Conservation (phyloP, 2,797 vertebrate species). For the Chanos chanos region DNA sequence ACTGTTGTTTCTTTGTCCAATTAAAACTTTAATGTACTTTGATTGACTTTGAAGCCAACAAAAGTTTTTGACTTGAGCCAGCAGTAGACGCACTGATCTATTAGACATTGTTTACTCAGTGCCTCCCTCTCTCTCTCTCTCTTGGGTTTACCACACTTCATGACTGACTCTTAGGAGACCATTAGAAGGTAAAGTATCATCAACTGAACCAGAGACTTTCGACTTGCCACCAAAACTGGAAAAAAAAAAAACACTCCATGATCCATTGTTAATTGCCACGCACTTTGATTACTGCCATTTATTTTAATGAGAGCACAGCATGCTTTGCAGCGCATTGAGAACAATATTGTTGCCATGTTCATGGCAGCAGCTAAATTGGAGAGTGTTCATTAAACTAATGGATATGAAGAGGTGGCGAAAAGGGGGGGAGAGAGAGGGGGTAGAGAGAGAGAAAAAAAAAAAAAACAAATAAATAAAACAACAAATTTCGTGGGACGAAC, state of each 20-base stretch:
- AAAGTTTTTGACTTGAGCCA: background rate
- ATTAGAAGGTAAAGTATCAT: slow-evolving; percentile 17
- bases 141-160: slow-evolving; percentile 3
- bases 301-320: slow-evolving; percentile 72
- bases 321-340: slow-evolving; percentile 30
- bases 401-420: slow-evolving; percentile 63
- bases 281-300: slow-evolving; percentile 74
- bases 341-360: slow-evolving; percentile 58
- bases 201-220: slow-evolving; percentile 17
- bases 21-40: slow-evolving; percentile 20
- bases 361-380: slow-evolving; percentile 59
- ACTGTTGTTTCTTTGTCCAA: slow-evolving; percentile 17
- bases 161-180: slow-evolving; percentile 5
- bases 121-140: background rate
- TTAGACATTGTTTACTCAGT: slow-evolving; percentile 25
- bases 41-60: slow-evolving; percentile 25
- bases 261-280: slow-evolving; percentile 68
- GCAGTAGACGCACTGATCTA: background rate
- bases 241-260: slow-evolving; percentile 29
- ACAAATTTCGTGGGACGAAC: slow-evolving; percentile 47
- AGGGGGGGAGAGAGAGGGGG: slow-evolving; percentile 23
- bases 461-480: slow-evolving; percentile 20
- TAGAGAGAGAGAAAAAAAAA: background rate
- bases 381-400: slow-evolving; percentile 76
- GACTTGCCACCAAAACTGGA: too few relatives aligned